Base-by-base conservation (phyloP, 2,888 invertebrate genomes). In the Oxytorus armatus region DNA sequence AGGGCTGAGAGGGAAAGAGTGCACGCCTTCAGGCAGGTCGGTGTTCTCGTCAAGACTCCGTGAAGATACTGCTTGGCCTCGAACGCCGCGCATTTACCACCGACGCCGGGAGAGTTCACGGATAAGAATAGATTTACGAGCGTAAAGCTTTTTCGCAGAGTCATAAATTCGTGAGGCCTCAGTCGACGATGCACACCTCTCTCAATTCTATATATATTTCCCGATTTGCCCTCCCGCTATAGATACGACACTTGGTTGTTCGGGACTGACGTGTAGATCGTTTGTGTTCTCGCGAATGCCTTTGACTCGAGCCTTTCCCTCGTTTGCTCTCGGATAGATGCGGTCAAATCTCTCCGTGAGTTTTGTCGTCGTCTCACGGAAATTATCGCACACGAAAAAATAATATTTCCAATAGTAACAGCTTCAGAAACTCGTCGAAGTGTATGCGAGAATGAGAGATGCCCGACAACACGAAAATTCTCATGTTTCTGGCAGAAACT, bases 61-160 rank as follows among this genome's bases (percentile, higher is more conserved):
- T 33, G 47, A 18, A 65, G 44, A 65, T 70, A 55, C 42, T 57
- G 63, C 65, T 42, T 59, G n/a, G 59, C 39, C 49, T 47, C 63
- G 65, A 36, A 39, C 49, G 25, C 44, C 21, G n/a, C n/a, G n/a
- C n/a, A 44, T 16, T 39, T 23, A 63, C 14, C 36, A 21, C 74
- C 1, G 36, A 51, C n/a, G 49, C 44, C 49, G 39, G 39, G 25
- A 33, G 42, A 75, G 47, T 74, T 47, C 59, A 29, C 53, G 70
- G 69, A 76, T 79, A 79, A 79, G 70, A 79, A 79, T 79, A 79
- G 79, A 75, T 79, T 79, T 75, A 79, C 70, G 75, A 75, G 79
- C 44, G 42, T 70, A 8, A 33, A 29, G 23, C 68, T 57, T 29
- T 63, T 33, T 63, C 51, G 42, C 53, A 29, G n/a, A 44, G 57